phyloP scores from a whole-genome alignment of 2,888 invertebrate species.

The Noctuana brunneofusca region DNA sequence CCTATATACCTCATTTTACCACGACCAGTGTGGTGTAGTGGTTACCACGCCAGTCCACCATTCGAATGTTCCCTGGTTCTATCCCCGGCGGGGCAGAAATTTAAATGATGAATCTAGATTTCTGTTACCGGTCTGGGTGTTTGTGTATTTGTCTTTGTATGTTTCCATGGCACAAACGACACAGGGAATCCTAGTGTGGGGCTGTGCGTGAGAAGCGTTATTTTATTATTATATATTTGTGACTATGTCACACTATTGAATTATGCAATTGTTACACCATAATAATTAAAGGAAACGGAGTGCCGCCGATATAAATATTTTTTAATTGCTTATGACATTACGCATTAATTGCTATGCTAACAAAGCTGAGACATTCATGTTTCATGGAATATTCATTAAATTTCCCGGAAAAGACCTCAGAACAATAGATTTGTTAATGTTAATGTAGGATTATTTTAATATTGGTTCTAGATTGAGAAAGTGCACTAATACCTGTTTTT shows the following conservation, averaged over 20 bases:
- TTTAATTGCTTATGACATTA: constrained; percentile 27
- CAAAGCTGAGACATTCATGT: constrained; percentile 17
- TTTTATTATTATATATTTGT: no score
- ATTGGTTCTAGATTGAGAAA: not conserved
- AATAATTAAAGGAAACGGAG: constrained; percentile 13
- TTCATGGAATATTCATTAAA: constrained; percentile 10
- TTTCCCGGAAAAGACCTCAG: constrained; percentile 8
- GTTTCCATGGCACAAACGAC: no score
- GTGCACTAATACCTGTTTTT: not conserved
- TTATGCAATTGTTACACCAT: constrained; percentile 1
- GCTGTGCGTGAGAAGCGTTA: no score
- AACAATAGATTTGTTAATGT: constrained; percentile 8
- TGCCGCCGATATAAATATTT: constrained; percentile 12
- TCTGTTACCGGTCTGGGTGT: no score
- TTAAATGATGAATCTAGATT: no score
- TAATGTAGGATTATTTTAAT: not conserved
- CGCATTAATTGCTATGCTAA: constrained; percentile 15
- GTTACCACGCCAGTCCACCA: no score
- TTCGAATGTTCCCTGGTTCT: no score
- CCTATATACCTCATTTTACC: no score
- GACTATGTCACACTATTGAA: not conserved
- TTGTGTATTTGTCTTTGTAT: no score
- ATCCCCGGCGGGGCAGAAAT: no score
- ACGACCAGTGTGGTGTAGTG: no score
- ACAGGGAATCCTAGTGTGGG: no score